Base-by-base conservation (phyloP, 2,113 vertebrate species). In the Tachycineta bicolor region DNA sequence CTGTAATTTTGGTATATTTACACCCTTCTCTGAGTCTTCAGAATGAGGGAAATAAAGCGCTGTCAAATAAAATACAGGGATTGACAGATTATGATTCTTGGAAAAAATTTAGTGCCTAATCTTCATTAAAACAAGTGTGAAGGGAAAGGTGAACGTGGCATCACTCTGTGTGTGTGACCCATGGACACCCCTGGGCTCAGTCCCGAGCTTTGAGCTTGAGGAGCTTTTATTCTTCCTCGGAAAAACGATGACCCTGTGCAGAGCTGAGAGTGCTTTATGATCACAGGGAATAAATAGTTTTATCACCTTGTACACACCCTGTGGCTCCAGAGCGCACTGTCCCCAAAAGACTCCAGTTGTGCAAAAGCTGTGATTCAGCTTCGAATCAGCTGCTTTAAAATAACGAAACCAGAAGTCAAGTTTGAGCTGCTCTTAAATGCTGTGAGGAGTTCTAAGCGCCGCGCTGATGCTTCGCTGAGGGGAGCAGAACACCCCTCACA, bases 381-480 rank as follows among this genome's bases (percentile, higher is more conserved):
- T 22, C 31, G 6, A 10, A 19, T n/a, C 37, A 33, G 21, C 4
- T n/a, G 24, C 65, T 33, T 64, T 41, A 24, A 60, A 77, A 41
- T 6, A 62, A 23, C 1, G 2, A 74, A 31, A 10, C 1, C 3
- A 13, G 9, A 3, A 11, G 19, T 25, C 23, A 12, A 0, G 29
- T n/a, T 22, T 9, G 14, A 43, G 50, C 60, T 23, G 31, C 31
- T 41, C 6, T 47, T 20, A 15, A 17, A 13, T 2, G 28, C 22
- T n/a, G 4, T 10, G 43, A 34, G 3, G 14, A 15, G 43, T 23
- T 44, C 29, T 3, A 11, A 41, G 9, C 0, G 26, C 31, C 1
- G 26, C 26, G 64, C 53, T 13, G 41, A 2, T 21, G n/a, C 18
- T 17, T 46, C 5, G 33, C 33, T 46, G 47, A 34, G 34, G 20